Percentiles rank a stretch among this genome's conserved stretches.
These are phyloP conservation scores for Percopsis transmontana DNA, from an alignment of 2,113 vertebrate species.

Conservation along the genomic window DNA sequence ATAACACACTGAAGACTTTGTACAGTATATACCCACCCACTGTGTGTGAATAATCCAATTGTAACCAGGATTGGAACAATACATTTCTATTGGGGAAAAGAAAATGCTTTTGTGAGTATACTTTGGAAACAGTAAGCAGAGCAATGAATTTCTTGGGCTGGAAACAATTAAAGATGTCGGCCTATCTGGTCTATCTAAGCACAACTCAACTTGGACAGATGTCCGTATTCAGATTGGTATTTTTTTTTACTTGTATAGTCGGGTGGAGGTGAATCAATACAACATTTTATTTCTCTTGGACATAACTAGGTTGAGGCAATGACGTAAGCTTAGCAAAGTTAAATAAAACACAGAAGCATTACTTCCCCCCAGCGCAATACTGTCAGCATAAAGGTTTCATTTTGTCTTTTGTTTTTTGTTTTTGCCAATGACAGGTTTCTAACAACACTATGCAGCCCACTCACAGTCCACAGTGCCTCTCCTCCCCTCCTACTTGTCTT, in stretches of 20 bases:
- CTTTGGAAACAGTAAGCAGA: conserved; percentile 11
- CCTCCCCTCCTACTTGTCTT: conserved; percentile 27
- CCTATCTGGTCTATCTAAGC: no score
- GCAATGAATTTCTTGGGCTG: conserved; percentile 26
- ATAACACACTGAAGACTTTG: no score
- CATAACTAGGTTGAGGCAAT: no score
- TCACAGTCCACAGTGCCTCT: conserved; percentile 25
- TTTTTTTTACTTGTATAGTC: no score
- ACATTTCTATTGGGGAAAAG: conserved; percentile 2
- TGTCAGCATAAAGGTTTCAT: not conserved
- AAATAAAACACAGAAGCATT: no score
- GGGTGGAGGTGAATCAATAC: no score
- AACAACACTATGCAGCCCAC: conserved; percentile 46
- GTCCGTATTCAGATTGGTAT: no score
- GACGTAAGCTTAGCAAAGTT: no score
- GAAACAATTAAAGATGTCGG: conserved; percentile 18
- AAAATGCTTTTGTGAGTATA: not conserved
- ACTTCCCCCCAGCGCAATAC: no score
- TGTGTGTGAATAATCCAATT: conserved; percentile 2
- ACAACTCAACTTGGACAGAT: no score
- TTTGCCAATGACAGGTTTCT: conserved; percentile 32
- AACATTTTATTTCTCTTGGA: no score
- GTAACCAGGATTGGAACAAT: not conserved
- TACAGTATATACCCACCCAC: no score
- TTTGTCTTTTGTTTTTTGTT: conserved; percentile 51